phyloP scores from a whole-genome alignment of 2,113 vertebrate genomes.

The Caracal caracal region DNA sequence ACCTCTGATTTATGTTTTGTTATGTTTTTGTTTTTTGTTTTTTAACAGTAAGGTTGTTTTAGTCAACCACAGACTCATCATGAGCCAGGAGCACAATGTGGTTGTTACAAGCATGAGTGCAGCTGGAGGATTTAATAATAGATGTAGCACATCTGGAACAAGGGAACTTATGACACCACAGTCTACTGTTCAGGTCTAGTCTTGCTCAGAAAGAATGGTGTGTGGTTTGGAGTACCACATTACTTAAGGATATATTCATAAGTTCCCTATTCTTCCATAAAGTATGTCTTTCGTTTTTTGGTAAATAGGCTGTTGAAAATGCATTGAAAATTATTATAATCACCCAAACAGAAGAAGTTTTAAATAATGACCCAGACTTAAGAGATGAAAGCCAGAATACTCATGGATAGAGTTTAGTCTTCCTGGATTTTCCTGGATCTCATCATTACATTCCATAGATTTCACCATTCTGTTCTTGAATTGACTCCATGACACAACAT shows the following conservation, averaged over 20 bases:
- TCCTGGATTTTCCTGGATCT: neutral
- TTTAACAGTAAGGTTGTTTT: neutral
- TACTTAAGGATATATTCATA: neutral
- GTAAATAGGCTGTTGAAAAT: neutral
- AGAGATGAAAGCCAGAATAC: neutral
- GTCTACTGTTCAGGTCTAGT: neutral
- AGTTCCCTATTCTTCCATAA: neutral
- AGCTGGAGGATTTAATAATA: neutral
- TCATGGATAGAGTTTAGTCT: neutral
- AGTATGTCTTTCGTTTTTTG: neutral
- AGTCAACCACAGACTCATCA: neutral
- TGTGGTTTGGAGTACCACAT: neutral
- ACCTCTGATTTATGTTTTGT: neutral
- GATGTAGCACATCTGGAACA: neutral
- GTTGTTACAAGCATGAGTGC: neutral
- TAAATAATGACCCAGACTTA: neutral
- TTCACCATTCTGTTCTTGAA: neutral
- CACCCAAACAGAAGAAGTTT: neutral
- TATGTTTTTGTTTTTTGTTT: neutral
- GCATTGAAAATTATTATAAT: neutral
- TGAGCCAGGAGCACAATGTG: neutral
- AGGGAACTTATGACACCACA: neutral
- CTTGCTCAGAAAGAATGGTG: neutral
- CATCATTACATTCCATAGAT: neutral
- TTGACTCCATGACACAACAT: neutral